phyloP scores from a whole-genome alignment of 1,140 invertebrate genomes.

The Drosophila sproati region DNA sequence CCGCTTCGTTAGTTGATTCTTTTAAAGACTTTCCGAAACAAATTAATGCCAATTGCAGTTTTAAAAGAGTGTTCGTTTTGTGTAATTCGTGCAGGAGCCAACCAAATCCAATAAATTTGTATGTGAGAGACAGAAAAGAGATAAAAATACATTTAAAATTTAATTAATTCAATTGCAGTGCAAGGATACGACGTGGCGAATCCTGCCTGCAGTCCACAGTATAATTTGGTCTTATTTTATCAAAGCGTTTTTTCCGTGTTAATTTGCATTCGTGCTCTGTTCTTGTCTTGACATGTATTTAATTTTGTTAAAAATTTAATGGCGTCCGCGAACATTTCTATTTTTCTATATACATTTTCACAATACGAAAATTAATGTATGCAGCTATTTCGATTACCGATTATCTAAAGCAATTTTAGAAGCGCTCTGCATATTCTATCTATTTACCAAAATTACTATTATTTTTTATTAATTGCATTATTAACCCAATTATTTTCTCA shows the following conservation, averaged over 20 bases:
- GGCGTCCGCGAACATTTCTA: slow-evolving; percentile 41
- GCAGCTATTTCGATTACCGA: neutral
- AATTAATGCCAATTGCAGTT: slow-evolving; percentile 26
- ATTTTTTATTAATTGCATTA: slow-evolving; percentile 20
- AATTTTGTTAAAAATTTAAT: slow-evolving; percentile 66
- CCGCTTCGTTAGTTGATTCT: slow-evolving; percentile 11
- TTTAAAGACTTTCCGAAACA: slow-evolving; percentile 6
- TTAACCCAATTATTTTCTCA: slow-evolving; percentile 39
- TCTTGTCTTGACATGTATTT: slow-evolving; percentile 53
- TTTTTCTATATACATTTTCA: neutral
- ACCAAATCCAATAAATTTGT: slow-evolving; percentile 68
- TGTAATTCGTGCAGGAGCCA: slow-evolving; percentile 53
- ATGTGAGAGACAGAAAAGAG: slow-evolving; percentile 54
- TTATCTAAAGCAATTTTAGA: neutral
- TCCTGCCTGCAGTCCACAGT: slow-evolving; percentile 25
- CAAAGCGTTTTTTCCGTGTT: slow-evolving; percentile 25
- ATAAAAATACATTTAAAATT: slow-evolving; percentile 66
- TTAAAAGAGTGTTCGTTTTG: slow-evolving; percentile 43
- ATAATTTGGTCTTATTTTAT: slow-evolving; percentile 58
- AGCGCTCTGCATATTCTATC: neutral
- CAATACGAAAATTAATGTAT: neutral
- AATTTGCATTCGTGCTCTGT: slow-evolving; percentile 42
- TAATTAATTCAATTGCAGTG: slow-evolving; percentile 76
- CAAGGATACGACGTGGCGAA: slow-evolving; percentile 44
- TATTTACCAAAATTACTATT: neutral